Base-by-base conservation (phyloP, 2,888 invertebrate species). In the Megamerina dolium region DNA sequence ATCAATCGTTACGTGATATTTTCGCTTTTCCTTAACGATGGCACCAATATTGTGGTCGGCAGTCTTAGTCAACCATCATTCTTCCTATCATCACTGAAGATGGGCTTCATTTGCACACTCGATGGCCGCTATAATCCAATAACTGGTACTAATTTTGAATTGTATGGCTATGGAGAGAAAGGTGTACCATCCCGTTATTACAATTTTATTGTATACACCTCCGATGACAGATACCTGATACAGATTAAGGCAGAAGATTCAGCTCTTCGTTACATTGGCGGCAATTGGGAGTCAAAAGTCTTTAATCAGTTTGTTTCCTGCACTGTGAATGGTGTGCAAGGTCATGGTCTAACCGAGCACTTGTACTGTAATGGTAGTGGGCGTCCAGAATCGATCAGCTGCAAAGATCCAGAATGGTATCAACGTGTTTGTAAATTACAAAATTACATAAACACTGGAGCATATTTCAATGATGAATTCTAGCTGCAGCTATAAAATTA, bases 1-100 rank as follows among this genome's bases (percentile, higher is more conserved):
- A 79, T 88, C 73, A 83, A 87, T 61, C 75, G 88, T 12, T 88
- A 88, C 64, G 84, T 81, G 3, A 84, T 87, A 66, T 85, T 87
- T 67, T 84, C 85, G 64, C 77, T 86, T 26, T 82, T 83, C 61
- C 72, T 88, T 39, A 77, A 81, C 30, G 80, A 88, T 61, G 84
- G 83, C 13, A 75, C 78, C 33, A 78, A 75, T 56, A 76, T 85
- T 49, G 77, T 81, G 44, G 75, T 87, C 1, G 87, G 87, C 2
- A 79, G 85, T 38, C 78, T 90, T 43, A 85, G 84, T 50, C 87
- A 89, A 64, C 88, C 88, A 0, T 75, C 75, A 1, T 68, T 61
- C 46, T 67, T 67, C 26, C 52, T 65, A 3, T 64, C 51, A 53
- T 80, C 81, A 3, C 73, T 85, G 46, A 82, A 85, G 63, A 75